Conservation (phyloP, 1,140 invertebrate species). For the Aethina tumida region DNA sequence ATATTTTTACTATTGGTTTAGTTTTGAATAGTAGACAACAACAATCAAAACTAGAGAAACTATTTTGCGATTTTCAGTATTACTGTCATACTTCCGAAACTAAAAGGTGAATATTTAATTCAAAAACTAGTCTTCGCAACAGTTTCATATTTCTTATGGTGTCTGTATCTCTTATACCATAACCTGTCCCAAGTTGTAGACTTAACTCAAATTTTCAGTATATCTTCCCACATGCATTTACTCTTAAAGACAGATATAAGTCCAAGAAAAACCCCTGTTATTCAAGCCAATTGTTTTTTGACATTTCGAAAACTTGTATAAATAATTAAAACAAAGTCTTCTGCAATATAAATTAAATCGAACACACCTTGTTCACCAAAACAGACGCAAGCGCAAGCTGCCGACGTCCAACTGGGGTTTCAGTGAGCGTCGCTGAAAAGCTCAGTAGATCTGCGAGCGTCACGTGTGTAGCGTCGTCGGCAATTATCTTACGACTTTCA, state of each 20-base stretch:
- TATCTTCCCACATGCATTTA: background rate
- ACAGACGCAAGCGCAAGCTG: conserved; percentile 5
- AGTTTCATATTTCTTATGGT: no score
- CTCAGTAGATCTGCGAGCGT: conserved; percentile 1
- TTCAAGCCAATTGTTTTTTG: background rate
- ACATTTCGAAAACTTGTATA: background rate
- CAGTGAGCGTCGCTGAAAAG: background rate
- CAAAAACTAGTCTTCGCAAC: no score
- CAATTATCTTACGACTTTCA: background rate
- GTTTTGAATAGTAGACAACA: no score
- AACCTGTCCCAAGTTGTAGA: no score
- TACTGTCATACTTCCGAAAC: no score
- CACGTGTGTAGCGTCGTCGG: conserved; percentile 1
- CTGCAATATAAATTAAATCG: conserved; percentile 9
- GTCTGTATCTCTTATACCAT: no score
- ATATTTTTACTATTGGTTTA: no score
- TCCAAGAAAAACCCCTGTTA: background rate
- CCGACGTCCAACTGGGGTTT: conserved; percentile 1
- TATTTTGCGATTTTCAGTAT: no score
- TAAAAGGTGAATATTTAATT: no score
- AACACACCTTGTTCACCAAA: conserved; percentile 12
- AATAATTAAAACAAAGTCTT: conserved; percentile 5
- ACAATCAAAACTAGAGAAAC: no score
- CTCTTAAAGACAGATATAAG: background rate
- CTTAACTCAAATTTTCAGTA: background rate